Percentiles rank a stretch among this genome's conserved stretches.
These are phyloP conservation scores for Mareca strepera DNA, from an alignment of 2,797 vertebrate genomes.

Conservation along the genomic window DNA sequence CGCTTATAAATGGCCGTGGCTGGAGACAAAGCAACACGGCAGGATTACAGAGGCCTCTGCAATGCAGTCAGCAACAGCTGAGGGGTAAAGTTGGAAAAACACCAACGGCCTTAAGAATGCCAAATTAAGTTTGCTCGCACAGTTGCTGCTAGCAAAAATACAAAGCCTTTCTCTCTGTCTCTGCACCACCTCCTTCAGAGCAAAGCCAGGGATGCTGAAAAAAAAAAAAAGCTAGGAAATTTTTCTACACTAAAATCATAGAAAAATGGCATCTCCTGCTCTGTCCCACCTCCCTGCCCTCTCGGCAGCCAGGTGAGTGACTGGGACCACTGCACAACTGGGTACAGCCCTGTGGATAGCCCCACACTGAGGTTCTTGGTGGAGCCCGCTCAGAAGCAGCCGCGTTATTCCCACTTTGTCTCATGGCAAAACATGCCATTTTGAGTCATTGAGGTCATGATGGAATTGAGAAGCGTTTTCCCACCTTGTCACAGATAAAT, in stretches of 20 bases:
- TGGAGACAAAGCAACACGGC: slow-evolving; percentile 59
- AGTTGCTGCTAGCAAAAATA: slow-evolving; percentile 64
- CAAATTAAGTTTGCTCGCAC: slow-evolving; percentile 59
- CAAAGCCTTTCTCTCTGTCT: slow-evolving; percentile 32
- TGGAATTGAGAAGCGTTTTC: slow-evolving; percentile 40
- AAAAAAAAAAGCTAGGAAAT: too few species aligned
- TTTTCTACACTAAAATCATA: neutral
- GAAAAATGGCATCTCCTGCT: neutral
- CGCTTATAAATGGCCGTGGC: slow-evolving; percentile 36
- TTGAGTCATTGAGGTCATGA: slow-evolving; percentile 50
- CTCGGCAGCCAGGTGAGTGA: neutral
- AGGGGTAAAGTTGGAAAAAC: slow-evolving; percentile 61
- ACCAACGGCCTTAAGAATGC: neutral
- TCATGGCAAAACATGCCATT: slow-evolving; percentile 5
- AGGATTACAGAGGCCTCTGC: slow-evolving; percentile 34
- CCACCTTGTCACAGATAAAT: neutral
- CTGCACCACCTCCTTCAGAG: slow-evolving; percentile 14
- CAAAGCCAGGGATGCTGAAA: neutral
- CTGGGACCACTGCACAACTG: neutral
- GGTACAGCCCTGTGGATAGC: neutral
- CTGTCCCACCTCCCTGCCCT: neutral
- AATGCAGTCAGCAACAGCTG: slow-evolving; percentile 63
- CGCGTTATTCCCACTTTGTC: slow-evolving; percentile 2
- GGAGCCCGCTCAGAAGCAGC: slow-evolving; percentile 22
- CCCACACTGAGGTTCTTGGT: neutral